phyloP scores from a whole-genome alignment of 2,888 invertebrate species.

The Platycheirus albimanus region DNA sequence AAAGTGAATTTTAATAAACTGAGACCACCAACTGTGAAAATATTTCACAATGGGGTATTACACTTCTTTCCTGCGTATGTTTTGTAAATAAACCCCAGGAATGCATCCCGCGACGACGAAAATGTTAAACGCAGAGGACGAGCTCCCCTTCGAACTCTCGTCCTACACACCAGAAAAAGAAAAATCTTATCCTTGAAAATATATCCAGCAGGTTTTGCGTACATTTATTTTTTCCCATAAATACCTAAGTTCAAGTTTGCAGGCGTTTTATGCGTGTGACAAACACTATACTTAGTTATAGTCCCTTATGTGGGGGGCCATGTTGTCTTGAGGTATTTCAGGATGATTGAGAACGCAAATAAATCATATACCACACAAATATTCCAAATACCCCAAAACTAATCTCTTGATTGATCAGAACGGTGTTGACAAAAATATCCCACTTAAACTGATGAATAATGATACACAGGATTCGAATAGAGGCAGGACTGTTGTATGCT shows the following conservation, averaged over 20 bases:
- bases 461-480: not conserved
- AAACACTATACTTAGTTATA: constrained; percentile 1
- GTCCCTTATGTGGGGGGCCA: constrained; percentile 17
- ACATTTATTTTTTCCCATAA: constrained; percentile 55
- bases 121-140: constrained; percentile 13
- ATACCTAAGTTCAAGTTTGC: constrained; percentile 34
- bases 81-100: constrained; percentile 2
- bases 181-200: constrained; percentile 53
- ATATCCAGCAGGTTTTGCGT: constrained; percentile 35
- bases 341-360: constrained; percentile 6
- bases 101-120: constrained; percentile 27
- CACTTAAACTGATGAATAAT: constrained; percentile 69
- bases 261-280: constrained; percentile 27
- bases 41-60: constrained; percentile 69
- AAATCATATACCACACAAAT: constrained; percentile 35
- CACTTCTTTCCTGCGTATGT: constrained; percentile 38
- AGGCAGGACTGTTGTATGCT: not conserved
- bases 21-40: constrained; percentile 70
- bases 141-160: constrained; percentile 1
- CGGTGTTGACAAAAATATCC: constrained; percentile 59
- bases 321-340: not conserved
- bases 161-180: not conserved
- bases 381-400: constrained; percentile 41
- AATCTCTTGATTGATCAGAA: constrained; percentile 64
- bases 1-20: constrained; percentile 69